Percentiles rank a stretch among this genome's conserved stretches.
Conservation (phyloP, 2,888 invertebrate species). For the Polia nebulosa region DNA sequence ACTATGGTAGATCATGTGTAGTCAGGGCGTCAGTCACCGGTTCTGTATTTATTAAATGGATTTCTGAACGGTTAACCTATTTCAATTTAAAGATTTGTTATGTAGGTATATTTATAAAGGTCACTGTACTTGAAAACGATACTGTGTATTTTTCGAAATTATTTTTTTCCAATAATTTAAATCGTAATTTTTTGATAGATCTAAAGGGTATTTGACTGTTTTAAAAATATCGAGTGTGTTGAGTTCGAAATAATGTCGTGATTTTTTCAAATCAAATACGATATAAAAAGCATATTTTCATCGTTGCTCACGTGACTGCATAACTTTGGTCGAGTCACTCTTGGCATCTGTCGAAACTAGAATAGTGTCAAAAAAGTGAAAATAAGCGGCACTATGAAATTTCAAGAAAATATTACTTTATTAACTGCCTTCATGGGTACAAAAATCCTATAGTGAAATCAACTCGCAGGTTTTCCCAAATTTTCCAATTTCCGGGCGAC, state of each 20-base stretch:
- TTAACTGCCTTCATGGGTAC: neutral
- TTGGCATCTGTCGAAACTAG: too few species aligned
- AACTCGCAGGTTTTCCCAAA: neutral
- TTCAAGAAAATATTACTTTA: neutral
- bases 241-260: neutral
- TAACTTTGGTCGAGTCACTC: neutral
- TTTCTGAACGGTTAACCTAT: neutral
- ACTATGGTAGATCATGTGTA: neutral
- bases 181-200: conserved; percentile 2
- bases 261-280: neutral
- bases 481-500: neutral
- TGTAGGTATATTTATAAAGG: conserved; percentile 1
- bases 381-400: neutral
- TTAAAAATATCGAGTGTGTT: neutral
- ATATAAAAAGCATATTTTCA: neutral
- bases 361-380: neutral
- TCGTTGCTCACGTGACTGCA: neutral
- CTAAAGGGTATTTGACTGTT: neutral
- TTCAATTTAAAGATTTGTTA: neutral
- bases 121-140: neutral
- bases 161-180: conserved; percentile 14
- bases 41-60: neutral
- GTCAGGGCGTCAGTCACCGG: neutral
- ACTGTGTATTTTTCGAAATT: conserved; percentile 12
- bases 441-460: neutral